These are phyloP conservation scores for Drosophila borealis DNA, from an alignment of 2,888 invertebrate species.

Conservation along the genomic window DNA sequence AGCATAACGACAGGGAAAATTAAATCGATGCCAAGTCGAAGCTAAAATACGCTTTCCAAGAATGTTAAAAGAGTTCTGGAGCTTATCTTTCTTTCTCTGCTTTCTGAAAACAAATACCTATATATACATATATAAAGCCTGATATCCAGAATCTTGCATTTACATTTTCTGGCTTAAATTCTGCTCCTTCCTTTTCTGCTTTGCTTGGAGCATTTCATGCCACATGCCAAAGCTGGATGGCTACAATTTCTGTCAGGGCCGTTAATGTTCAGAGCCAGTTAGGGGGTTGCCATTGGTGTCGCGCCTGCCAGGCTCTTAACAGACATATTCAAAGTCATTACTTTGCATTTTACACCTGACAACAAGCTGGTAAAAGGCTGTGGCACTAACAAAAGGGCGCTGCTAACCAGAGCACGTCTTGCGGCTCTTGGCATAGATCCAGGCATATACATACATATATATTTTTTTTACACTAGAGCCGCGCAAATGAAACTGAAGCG, in stretches of 20 bases:
- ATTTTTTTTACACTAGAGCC: conserved; percentile 9
- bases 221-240: conserved; percentile 10
- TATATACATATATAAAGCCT: not conserved
- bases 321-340: conserved; percentile 72
- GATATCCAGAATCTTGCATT: no score
- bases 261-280: conserved; percentile 19
- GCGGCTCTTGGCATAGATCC: conserved; percentile 67
- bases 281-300: conserved; percentile 21
- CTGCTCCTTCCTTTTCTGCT: not conserved
- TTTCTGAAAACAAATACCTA: not conserved
- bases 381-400: conserved; percentile 25
- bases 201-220: conserved; percentile 7
- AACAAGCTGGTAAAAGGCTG: conserved; percentile 42
- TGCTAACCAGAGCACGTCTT: conserved; percentile 38
- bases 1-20: conserved; percentile 18
- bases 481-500: conserved; percentile 27
- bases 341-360: conserved; percentile 79
- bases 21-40: conserved; percentile 2
- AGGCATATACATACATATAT: conserved; percentile 31
- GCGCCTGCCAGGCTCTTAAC: conserved; percentile 59
- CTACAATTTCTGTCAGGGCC: conserved; percentile 4
- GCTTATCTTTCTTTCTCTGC: no score
- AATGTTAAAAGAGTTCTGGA: not conserved
- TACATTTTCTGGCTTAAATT: not conserved
- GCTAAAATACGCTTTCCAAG: conserved; percentile 19